Evolutionary conservation across 2,888 invertebrate genomes (phyloP).

Genomic region (Theretra japonica): DNA sequence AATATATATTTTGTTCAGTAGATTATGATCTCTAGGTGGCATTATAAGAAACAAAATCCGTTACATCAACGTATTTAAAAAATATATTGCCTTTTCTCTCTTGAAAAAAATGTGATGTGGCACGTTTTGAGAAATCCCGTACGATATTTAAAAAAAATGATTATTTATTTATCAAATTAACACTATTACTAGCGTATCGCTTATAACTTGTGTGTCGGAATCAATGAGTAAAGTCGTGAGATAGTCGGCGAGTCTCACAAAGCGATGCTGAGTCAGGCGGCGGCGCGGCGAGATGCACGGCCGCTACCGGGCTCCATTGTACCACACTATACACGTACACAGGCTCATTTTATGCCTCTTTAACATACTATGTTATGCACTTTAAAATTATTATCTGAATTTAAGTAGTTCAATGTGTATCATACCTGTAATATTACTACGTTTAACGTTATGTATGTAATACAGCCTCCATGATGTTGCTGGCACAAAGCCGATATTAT

Average conservation of each 20-base stretch:
- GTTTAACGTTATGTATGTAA: too few relatives aligned
- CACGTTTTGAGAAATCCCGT: too few relatives aligned
- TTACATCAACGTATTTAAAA: too few relatives aligned
- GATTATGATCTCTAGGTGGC: too few relatives aligned
- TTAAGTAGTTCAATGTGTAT: background rate
- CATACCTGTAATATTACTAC: too few relatives aligned
- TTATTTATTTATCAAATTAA: background rate
- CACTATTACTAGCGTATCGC: conserved; percentile 30
- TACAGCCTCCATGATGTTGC: too few relatives aligned
- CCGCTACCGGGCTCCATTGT: conserved; percentile 44
- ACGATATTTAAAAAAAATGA: too few relatives aligned
- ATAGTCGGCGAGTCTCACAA: conserved; percentile 64
- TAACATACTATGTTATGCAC: conserved; percentile 14
- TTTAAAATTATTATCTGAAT: background rate
- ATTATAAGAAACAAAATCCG: too few relatives aligned
- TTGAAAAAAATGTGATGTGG: too few relatives aligned
- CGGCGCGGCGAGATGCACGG: conserved; percentile 1
- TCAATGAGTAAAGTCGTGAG: conserved; percentile 54
- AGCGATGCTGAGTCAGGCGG: conserved; percentile 72
- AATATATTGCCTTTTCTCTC: too few relatives aligned
- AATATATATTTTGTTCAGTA: too few relatives aligned
- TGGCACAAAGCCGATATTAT: too few relatives aligned
- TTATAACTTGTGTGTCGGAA: conserved; percentile 35
- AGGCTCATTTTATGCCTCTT: conserved; percentile 24
- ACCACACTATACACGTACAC: background rate